Evolutionary conservation across 2,113 vertebrate species (phyloP), one percentile per base, ranked within the genome.

Genomic region (Empidonax traillii): DNA sequence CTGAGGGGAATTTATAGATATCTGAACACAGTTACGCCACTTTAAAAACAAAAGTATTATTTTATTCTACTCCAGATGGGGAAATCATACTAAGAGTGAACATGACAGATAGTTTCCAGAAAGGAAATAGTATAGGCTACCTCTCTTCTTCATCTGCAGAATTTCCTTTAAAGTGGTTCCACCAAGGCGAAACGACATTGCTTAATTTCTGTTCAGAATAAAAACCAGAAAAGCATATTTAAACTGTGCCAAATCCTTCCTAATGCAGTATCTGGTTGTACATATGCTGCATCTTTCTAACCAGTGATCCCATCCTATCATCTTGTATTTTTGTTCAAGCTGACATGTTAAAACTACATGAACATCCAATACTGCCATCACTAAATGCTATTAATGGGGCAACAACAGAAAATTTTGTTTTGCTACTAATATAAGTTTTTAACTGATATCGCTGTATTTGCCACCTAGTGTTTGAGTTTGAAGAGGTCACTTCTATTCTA

Each of bases 391-490:
- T 35, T 17, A 30, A 72, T 2, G 39, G 41, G 43, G 30, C 30
- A 51, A 43, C 39, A 49, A 44, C 2, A 4, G 37, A 59, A 37
- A 51, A 3, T 7, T 4, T 6, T 52, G 31, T 7, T 90, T 44
- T 75, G 52, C 7, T n/a, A 18, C 25, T 62, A 37, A 23, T 6
- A 8, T 0, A 12, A 1, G 2, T 10, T 53, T 89, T 59, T 33
- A 46, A 73, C 17, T 15, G 30, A 12, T 39, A 41, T 20, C 10
- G 35, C 24, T 65, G 14, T 28, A 85, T 79, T 95, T 87, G 65
- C 41, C 71, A 89, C 53, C 31, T 56, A 59, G 33, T 61, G 41
- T 79, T 82, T 75, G 77, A 85, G 22, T 55, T 71, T 55, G 9
- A 8, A 31, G 80, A 53, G 30, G 7, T 90, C 47, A 35, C 11